Percentiles rank a stretch among this genome's conserved stretches.
These are phyloP conservation scores for Chloroclysta siterata DNA, from an alignment of 2,888 invertebrate species.

Conservation along the genomic window DNA sequence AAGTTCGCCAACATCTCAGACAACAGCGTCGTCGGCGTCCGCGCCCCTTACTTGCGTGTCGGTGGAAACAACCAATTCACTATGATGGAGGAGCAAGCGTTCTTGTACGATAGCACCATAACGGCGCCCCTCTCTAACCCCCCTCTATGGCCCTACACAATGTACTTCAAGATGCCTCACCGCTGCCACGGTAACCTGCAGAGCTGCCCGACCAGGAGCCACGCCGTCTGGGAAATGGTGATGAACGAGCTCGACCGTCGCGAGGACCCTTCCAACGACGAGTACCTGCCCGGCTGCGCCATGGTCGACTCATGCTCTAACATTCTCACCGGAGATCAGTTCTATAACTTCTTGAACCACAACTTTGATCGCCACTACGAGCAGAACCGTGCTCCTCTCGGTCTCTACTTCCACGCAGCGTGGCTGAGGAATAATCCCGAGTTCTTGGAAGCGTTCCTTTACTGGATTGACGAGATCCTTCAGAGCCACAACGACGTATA, in stretches of 20 bases:
- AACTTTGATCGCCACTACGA: constrained; percentile 97
- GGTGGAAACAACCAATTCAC: constrained; percentile 98
- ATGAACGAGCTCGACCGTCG: constrained; percentile 97
- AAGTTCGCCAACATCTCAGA: constrained; percentile 95
- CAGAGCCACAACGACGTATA: constrained; percentile 95
- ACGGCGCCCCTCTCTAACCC: constrained; percentile 95
- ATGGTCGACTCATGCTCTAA: constrained; percentile 98
- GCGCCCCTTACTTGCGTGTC: constrained; percentile 95
- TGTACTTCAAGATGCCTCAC: constrained; percentile 98
- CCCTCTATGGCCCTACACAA: constrained; percentile 98
- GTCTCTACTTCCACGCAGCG: constrained; percentile 96
- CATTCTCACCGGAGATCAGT: constrained; percentile 95
- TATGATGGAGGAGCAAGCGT: constrained; percentile 98
- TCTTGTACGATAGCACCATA: constrained; percentile 97
- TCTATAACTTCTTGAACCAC: constrained; percentile 96
- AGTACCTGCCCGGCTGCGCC: constrained; percentile 95
- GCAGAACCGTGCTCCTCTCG: constrained; percentile 94
- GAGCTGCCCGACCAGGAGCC: constrained; percentile 95
- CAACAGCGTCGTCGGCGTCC: constrained; percentile 95
- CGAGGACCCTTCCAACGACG: constrained; percentile 95
- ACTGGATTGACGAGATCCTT: constrained; percentile 96
- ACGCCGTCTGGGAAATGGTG: constrained; percentile 98
- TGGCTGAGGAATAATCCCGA: constrained; percentile 97
- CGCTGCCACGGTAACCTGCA: constrained; percentile 96
- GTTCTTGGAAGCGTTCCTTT: constrained; percentile 95